Base-by-base conservation (phyloP, 2,888 invertebrate species). In the Hypomecis atomaria region DNA sequence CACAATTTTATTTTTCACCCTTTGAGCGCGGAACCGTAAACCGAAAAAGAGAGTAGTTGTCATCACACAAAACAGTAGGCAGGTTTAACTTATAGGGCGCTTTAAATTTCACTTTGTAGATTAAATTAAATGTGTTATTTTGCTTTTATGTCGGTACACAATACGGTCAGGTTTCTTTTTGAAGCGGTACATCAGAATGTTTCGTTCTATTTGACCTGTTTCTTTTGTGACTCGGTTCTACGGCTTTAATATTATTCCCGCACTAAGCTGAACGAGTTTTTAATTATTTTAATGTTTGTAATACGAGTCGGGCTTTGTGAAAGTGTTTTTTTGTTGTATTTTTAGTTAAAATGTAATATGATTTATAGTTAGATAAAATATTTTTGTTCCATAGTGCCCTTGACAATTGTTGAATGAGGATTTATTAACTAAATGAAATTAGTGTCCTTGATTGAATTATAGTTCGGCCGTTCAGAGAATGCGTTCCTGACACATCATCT, bases 81-180 rank as follows among this genome's bases (percentile, higher is more conserved):
- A 9, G 2, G 10, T 9, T 33, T 13, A 23, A 11, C 23, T 7
- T 45, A 5, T 34, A 10, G 9, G 9, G 10, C 7, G 57, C 49
- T 34, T 57, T 59, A 40, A 36, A 8, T 13, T 45, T 13, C 9
- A 11, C 7, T 4, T 34, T 23, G 7, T 5, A 13, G 8, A 8
- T 7, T 45, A 44, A 23, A 23, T 23, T 23, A 23, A 23, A 23
- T 23, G 7, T 8, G n/a, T 55, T 58, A 10, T 49, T 58, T 38
- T 3, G 8, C 38, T 10, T 34, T 50, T 55, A 45, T 55, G 55
- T 33, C 5, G 0, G 36, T 40, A 33, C 11, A 56, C 56, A 56
- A 56, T 47, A 47, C 47, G 45, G 13, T 56, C 47, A 33, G 47
- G 56, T 47, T 56, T 56, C 47, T 33, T 47, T 56, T 8, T 47